phyloP scores from a whole-genome alignment of 2,113 vertebrate genomes.

The Promerops cafer region DNA sequence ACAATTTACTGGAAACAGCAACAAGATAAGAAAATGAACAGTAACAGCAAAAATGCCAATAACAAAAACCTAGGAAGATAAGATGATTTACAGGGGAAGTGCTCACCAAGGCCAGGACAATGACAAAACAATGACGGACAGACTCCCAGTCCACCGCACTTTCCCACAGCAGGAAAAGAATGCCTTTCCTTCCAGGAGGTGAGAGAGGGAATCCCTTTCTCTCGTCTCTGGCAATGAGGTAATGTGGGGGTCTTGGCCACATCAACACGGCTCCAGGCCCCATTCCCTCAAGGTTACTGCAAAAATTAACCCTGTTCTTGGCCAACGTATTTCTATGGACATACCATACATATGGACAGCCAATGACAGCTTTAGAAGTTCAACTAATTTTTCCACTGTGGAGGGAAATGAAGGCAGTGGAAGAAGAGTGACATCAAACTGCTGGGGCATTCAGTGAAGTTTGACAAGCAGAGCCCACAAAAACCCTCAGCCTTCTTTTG shows the following conservation, averaged over 20 bases:
- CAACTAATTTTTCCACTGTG: background rate
- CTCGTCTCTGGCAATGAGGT: background rate
- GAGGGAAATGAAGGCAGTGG: background rate
- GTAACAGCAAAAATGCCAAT: background rate
- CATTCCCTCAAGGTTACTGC: accelerated
- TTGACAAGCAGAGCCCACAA: background rate
- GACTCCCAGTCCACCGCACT: accelerated
- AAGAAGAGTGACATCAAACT: background rate
- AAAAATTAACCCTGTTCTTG: background rate
- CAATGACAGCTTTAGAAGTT: accelerated
- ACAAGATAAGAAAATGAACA: background rate
- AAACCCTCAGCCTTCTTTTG: background rate
- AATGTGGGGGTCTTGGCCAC: background rate
- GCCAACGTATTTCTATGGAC: background rate
- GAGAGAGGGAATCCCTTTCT: background rate
- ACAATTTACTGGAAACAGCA: background rate
- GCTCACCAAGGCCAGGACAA: background rate
- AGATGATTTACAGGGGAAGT: background rate
- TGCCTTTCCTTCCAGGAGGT: background rate
- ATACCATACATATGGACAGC: background rate
- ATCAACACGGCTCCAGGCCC: background rate
- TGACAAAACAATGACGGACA: accelerated
- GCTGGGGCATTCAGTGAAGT: background rate
- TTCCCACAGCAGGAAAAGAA: background rate
- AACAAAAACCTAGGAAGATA: background rate